Percentiles rank a stretch among this genome's conserved stretches.
Conservation (phyloP, 35 echinoderm and acorn worm species). For the Lytechinus pictus region DNA sequence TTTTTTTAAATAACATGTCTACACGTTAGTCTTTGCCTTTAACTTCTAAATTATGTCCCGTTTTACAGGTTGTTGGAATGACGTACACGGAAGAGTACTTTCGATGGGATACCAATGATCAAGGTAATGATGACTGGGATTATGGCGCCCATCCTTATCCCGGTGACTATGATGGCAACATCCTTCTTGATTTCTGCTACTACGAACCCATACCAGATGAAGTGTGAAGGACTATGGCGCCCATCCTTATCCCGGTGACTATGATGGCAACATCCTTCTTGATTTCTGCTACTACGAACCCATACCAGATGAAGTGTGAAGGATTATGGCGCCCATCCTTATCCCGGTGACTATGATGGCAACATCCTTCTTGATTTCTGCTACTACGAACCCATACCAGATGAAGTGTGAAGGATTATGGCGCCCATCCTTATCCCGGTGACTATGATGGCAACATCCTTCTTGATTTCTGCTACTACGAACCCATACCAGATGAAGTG, state of each 20-base stretch:
- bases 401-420: background rate
- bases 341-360: conserved; percentile 9
- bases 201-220: conserved; percentile 9
- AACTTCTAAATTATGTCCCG: too few species aligned
- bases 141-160: conserved; percentile 42
- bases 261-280: conserved; percentile 39
- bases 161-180: conserved; percentile 29
- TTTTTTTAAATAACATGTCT: too few species aligned
- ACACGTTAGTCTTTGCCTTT: too few species aligned
- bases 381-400: conserved; percentile 36
- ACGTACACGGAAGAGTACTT: conserved; percentile 56
- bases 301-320: background rate
- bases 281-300: conserved; percentile 60
- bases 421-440: conserved; percentile 44
- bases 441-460: conserved; percentile 36
- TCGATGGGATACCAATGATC: conserved; percentile 65
- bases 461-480: conserved; percentile 57
- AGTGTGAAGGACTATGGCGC: background rate
- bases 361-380: conserved; percentile 57
- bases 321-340: conserved; percentile 23
- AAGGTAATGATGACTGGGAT: background rate
- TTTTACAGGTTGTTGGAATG: conserved; percentile 73
- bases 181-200: conserved; percentile 54
- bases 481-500: background rate
- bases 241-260: conserved; percentile 43